Evolutionary conservation across 2,797 vertebrate genomes (phyloP), one percentile per base, ranked within the genome.

Genomic region (Crax fasciolata): DNA sequence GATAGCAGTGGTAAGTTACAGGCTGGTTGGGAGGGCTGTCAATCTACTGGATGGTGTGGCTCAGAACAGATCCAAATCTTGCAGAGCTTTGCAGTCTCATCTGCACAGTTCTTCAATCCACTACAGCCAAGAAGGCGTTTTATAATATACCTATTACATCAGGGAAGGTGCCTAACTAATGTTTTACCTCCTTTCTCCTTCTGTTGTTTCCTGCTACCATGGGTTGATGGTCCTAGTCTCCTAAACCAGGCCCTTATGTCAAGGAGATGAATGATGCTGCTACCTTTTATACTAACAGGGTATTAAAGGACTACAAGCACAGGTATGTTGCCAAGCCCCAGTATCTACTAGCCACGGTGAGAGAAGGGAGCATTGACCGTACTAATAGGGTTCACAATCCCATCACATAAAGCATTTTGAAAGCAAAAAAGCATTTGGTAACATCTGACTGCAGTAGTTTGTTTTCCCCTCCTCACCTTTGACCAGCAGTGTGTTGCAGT

Each of bases 241-340:
- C 99, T 95, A 99, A 99, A 97, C 99, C 99, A 19, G 99, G 98
- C 55, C 99, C 99, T 48, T 99, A 99, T 93, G 99, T 99, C 97
- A 99, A 99, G 98, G 99, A 99, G 98, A 99, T 99, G 99, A 99
- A 99, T 16, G 99, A 99, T 67, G 98, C 99, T 11, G 99, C 99
- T 92, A 99, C 98, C 68, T 99, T 99, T 98, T 99, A 99, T 97
- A 99, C 99, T 95, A 99, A 99, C 98, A 98, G 99, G 98, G 99
- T 99, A 68, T 98, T 99, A 93, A 99, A 99, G 97, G 99, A 99
- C 97, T 99, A 99, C 98, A 99, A 99, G 97, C 98, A 99, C 97
- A 98, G 89, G 99, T 99, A 98, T 85, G 98, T 98, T 94, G 72
- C 84, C 58, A 70, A 84, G 89, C 87, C 89, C 89, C 75, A 49